phyloP scores from a whole-genome alignment of 2,113 vertebrate species.

The Percina caprodes region DNA sequence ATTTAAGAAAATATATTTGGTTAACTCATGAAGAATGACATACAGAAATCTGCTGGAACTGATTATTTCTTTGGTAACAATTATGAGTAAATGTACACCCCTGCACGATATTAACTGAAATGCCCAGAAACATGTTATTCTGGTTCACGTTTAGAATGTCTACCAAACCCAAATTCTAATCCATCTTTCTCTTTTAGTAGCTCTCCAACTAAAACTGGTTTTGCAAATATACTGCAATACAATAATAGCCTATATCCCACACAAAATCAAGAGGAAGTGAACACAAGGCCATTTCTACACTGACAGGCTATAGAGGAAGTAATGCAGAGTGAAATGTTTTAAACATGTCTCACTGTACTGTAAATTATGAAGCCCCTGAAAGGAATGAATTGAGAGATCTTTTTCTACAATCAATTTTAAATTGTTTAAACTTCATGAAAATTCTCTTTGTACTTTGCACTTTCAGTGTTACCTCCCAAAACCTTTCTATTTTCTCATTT shows the following conservation, averaged over 20 bases:
- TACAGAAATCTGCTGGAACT: not conserved
- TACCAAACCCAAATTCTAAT: not conserved
- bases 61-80: not conserved
- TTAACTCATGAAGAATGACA: not conserved
- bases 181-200: slow-evolving; percentile 12
- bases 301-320: not conserved
- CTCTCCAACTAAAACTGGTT: slow-evolving; percentile 7
- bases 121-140: not conserved
- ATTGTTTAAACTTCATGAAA: not conserved
- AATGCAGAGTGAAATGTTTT: slow-evolving; percentile 12
- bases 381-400: not conserved
- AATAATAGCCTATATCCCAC: not conserved
- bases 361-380: slow-evolving; percentile 11
- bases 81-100: not conserved
- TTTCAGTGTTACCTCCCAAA: not conserved
- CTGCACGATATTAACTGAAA: not conserved
- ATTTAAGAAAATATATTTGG: not conserved
- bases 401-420: not conserved
- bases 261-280: not conserved
- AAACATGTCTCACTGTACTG: slow-evolving; percentile 8
- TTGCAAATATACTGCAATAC: slow-evolving; percentile 3
- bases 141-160: not conserved
- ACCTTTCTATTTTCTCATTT: slow-evolving; percentile 4
- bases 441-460: not conserved
- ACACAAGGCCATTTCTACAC: slow-evolving; percentile 2